These are phyloP conservation scores for human DNA, from an alignment of 2,113 vertebrate genomes.

Conservation along the genomic window DNA sequence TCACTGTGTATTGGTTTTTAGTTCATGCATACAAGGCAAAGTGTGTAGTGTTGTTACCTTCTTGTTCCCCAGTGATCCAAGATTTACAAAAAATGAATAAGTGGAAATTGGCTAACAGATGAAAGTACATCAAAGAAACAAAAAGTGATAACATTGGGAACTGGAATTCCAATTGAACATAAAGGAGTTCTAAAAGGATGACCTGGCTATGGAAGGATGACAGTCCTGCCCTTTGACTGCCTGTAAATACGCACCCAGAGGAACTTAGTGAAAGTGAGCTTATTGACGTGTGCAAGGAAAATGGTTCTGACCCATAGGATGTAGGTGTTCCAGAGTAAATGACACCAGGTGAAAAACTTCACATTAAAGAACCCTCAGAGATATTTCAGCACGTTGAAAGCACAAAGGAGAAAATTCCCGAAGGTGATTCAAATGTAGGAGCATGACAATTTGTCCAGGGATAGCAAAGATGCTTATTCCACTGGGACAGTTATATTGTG, in stretches of 20 bases:
- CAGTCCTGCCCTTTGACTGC: too few species aligned
- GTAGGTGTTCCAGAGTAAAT: not conserved
- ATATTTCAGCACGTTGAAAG: not conserved
- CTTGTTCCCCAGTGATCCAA: not conserved
- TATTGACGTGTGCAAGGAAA: not conserved
- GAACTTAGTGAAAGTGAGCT: fast-evolving
- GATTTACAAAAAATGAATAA: not conserved
- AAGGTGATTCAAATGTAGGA: not conserved
- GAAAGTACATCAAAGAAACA: not conserved
- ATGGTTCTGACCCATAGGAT: not conserved
- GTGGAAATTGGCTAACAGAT: not conserved
- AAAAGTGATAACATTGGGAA: not conserved
- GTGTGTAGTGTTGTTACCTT: not conserved
- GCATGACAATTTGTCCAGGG: not conserved
- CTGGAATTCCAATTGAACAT: too few species aligned
- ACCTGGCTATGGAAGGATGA: not conserved
- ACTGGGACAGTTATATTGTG: fast-evolving
- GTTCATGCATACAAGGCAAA: not conserved
- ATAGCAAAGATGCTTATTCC: fast-evolving
- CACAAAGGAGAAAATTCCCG: not conserved
- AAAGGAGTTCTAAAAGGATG: too few species aligned
- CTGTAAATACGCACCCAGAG: not conserved
- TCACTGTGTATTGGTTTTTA: not conserved
- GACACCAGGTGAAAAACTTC: not conserved
- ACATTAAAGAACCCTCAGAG: not conserved